Base-by-base conservation (phyloP, 2,888 invertebrate genomes). In the Eristalinus sepulchralis region DNA sequence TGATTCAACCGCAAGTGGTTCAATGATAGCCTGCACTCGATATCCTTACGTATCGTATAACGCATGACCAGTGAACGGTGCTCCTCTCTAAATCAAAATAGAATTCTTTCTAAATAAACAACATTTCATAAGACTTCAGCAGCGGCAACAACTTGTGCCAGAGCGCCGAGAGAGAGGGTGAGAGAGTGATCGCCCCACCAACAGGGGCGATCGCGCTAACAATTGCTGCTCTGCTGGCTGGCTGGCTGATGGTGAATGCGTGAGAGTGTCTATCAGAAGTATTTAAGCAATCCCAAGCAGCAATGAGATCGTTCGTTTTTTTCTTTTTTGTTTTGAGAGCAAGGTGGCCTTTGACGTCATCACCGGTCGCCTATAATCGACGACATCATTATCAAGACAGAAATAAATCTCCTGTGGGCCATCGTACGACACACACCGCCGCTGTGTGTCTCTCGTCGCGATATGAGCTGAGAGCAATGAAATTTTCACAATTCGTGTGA, bases 261-360 rank as follows among this genome's bases (percentile, higher is more conserved):
- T 63, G 55, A 83, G 80, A 73, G 67, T 72, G 66, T 73, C 72
- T 80, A 60, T 79, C 27, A 34, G 33, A 62, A 62, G 60, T 47
- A 77, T 68, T 72, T 67, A 53, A 63, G 59, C 63, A 78, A 64
- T 62, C 47, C 22, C 47, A 34, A 53, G 39, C 53, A 70, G 68
- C 81, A 81, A 68, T 81, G 71, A 68, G 72, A 34, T 67, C 62
- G 66, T 80, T 59, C 24, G 13, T 24, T n/a, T 59, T 57, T 6
- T 5, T 55, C 13, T 60, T 62, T 33, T 82, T 80, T n/a, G 88
- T 89, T 88, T 87, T 83, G 76, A 88, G 88, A 86, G 85, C 89
- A 89, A 89, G 89, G 89, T 88, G 77, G 88, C 88, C 89, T 89
- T 90, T 91, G 91, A 91, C 91, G 91, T 91, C 91, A 91, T 88